Evolutionary conservation across 2,888 invertebrate genomes (phyloP), one percentile per base, ranked within the genome.

Genomic region (Abrostola tripartita): DNA sequence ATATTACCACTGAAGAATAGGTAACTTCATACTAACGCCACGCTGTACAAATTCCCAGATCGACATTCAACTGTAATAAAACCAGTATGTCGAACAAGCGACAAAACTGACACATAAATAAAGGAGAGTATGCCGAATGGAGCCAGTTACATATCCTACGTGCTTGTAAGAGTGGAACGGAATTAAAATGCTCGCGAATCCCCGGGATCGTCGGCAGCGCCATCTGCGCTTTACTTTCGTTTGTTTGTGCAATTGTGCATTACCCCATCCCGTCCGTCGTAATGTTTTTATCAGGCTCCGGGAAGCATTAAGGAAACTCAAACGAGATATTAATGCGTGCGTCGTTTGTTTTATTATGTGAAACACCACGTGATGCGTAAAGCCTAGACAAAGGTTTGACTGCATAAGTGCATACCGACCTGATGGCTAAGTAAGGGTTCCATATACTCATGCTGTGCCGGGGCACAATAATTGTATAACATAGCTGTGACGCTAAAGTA

Each of bases 161-260:
- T 75, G 81, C 78, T 65, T 72, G 69, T 68, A 71, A 37, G 60
- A 70, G 73, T 61, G 60, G 68, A 73, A 78, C 69, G 76, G 69
- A 81, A 83, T 83, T 83, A 83, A 81, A 81, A 81, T 81, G 78
- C 74, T 62, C 62, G 78, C 73, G 71, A 73, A 59, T 65, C 68
- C 68, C 62, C 55, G 51, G 47, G 54, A 61, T 50, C 65, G 66
- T 65, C 56, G 37, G 38, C 52, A 68, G 64, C 71, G 68, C 74
- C 85, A 83, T 85, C 82, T 85, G 84, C 40, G 75, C 52, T 63
- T 69, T 65, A 64, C 61, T 72, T 78, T 78, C 69, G 74, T 82
- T 82, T 80, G 79, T 82, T 84, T 82, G 79, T 79, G 67, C 73
- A 73, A 73, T 76, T 76, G 72, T 76, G 69, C 68, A 78, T 81